phyloP scores from a whole-genome alignment of 1,140 invertebrate genomes.

The Brachionus koreanus region DNA sequence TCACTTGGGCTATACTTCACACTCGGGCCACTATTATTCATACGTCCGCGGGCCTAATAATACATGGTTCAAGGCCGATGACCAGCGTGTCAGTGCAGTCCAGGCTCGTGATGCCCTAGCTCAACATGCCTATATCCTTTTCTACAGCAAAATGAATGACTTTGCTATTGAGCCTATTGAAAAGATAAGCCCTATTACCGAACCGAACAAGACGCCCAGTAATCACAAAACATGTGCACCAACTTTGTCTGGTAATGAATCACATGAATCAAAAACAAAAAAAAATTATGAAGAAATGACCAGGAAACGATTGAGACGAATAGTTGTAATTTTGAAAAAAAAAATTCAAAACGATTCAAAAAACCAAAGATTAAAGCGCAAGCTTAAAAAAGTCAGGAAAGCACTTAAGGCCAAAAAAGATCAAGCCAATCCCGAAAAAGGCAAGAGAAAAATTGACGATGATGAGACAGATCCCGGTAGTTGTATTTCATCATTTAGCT shows the following conservation, averaged over 20 bases:
- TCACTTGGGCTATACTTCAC: constrained; percentile 34
- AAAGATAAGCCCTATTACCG: background rate
- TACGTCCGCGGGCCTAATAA: constrained; percentile 37
- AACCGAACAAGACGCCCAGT: background rate
- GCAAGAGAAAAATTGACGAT: background rate
- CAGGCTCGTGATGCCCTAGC: background rate
- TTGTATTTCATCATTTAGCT: background rate
- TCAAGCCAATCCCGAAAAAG: background rate
- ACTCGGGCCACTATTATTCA: constrained; percentile 43
- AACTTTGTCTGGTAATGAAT: background rate
- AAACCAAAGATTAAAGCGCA: background rate
- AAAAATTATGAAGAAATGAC: constrained; percentile 5
- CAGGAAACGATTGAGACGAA: background rate
- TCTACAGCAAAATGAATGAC: constrained; percentile 19
- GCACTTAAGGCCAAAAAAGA: background rate
- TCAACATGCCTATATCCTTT: constrained; percentile 42
- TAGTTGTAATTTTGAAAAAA: background rate
- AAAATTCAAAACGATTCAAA: background rate
- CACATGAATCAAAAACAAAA: background rate
- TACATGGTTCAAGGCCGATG: constrained; percentile 42
- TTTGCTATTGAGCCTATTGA: background rate
- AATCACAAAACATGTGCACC: background rate
- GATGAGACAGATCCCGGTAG: background rate
- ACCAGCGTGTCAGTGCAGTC: background rate
- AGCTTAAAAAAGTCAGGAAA: constrained; percentile 1